A percentile compares a stretch with the other conserved stretches of the same genome.
phyloP scores from a whole-genome alignment of 2,113 vertebrate genomes.

The Otolemur garnettii region DNA sequence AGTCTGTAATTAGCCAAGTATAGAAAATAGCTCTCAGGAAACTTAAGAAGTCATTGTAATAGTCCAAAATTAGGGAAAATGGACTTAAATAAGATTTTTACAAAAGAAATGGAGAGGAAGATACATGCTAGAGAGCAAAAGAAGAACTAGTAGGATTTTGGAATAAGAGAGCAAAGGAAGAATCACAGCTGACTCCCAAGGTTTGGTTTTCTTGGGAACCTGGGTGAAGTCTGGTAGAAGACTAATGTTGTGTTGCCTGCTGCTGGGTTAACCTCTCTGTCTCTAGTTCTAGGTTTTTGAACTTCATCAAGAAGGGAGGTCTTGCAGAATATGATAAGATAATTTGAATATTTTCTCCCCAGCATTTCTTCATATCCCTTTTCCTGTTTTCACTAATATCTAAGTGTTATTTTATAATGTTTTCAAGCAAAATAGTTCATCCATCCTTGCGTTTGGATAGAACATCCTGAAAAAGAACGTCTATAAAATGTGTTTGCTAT shows the following conservation, averaged over 20 bases:
- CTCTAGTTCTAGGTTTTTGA: neutral
- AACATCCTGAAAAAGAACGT: slow-evolving; percentile 30
- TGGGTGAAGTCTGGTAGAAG: neutral
- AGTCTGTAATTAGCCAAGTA: neutral
- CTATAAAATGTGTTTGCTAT: slow-evolving; percentile 51
- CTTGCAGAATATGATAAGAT: neutral
- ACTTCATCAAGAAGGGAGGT: neutral
- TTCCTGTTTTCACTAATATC: slow-evolving; percentile 26
- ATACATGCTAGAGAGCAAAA: neutral
- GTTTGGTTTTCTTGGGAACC: neutral
- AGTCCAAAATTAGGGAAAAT: slow-evolving; percentile 38
- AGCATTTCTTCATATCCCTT: neutral
- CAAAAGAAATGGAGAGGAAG: neutral
- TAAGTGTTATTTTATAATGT: slow-evolving; percentile 49
- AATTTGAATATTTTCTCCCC: neutral
- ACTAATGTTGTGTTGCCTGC: neutral
- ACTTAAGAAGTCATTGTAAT: slow-evolving; percentile 13
- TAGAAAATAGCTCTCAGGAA: slow-evolving; percentile 30
- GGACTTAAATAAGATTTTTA: slow-evolving; percentile 22
- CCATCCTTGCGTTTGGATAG: slow-evolving; percentile 39
- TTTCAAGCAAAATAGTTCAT: slow-evolving; percentile 31
- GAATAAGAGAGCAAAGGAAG: neutral
- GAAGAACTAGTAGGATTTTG: neutral
- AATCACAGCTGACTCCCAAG: neutral
- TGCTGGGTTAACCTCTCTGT: neutral